phyloP scores from a whole-genome alignment of 2,888 invertebrate genomes.

The Globia sparganii region DNA sequence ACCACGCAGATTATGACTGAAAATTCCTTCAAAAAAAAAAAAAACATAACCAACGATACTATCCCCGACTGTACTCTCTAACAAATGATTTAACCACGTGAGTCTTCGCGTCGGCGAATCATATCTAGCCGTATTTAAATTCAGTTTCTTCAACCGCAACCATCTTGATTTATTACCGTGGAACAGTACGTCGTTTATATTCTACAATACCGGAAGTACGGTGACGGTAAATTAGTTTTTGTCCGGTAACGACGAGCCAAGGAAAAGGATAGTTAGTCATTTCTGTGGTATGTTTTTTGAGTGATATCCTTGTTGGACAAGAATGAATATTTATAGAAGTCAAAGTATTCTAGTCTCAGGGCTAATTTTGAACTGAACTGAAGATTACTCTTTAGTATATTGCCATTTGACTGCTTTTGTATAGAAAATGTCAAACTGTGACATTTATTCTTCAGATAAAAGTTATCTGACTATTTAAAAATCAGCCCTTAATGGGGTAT shows the following conservation, averaged over 20 bases:
- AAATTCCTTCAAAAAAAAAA: not conserved
- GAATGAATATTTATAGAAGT: constrained; percentile 10
- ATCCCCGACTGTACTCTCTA: constrained; percentile 37
- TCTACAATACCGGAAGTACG: constrained; percentile 30
- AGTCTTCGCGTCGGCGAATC: constrained; percentile 65
- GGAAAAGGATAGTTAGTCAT: constrained; percentile 35
- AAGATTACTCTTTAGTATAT: too few relatives aligned
- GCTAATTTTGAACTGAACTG: not conserved
- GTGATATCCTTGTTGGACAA: constrained; percentile 4
- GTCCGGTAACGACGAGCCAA: not conserved
- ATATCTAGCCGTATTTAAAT: constrained; percentile 67
- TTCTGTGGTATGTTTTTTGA: not conserved
- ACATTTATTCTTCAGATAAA: too few relatives aligned
- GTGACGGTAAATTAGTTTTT: constrained; percentile 58
- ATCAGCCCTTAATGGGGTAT: too few relatives aligned
- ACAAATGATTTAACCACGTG: constrained; percentile 61
- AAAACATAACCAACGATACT: not conserved
- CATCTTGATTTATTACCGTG: constrained; percentile 59
- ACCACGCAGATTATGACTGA: not conserved
- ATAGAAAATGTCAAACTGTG: too few relatives aligned
- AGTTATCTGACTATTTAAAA: too few relatives aligned
- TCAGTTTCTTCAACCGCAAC: constrained; percentile 63
- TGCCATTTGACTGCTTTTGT: too few relatives aligned
- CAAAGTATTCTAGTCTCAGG: not conserved
- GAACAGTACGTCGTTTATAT: constrained; percentile 56